Base-by-base conservation (phyloP, 2,888 invertebrate genomes). In the Andrena minutula region DNA sequence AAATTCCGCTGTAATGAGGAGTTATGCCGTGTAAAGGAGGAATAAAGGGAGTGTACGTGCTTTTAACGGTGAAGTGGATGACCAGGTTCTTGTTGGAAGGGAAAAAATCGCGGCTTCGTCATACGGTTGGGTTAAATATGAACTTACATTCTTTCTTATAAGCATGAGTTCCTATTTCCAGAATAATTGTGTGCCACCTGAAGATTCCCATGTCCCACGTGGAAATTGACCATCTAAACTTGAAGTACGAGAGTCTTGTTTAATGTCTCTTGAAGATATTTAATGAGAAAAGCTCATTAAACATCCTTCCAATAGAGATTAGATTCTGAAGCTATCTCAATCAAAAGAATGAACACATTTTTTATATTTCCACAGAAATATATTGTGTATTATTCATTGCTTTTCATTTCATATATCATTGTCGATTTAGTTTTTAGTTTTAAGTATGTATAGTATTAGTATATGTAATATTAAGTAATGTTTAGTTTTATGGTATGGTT, bases 1-100 rank as follows among this genome's bases (percentile, higher is more conserved):
- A 49, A 51, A 71, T 61, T 63, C 30, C 61, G 7, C 12, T 32
- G 4, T 61, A 71, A 71, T 32, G 49, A 61, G 61, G 32, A 71
- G 71, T 63, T 71, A 71, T 30, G 61, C 32, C 61, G 16, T 32
- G 35, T 23, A 63, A 49, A 61, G 8, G 63, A 51, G 61, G 23
- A 71, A 32, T 51, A 51, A 32, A 71, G 71, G 49, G 32, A 63
- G 30, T 49, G 30, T 12, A 20, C 61, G 61, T 51, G 71, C 61
- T 51, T 41, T 63, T n/a, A 56, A 56, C 5, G 28, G 16, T 26
- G 56, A 56, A 56, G 23, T 56, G 56, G 26, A 4, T 23, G 56
- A 20, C 32, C 28, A 47, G 28, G 8, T n/a, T 1, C 10, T 47
- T 2, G 12, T n/a, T 2, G 23, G 23, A 23, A 23, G 30, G 12